phyloP scores from a whole-genome alignment of 2,888 invertebrate genomes.

The Arge pagana region DNA sequence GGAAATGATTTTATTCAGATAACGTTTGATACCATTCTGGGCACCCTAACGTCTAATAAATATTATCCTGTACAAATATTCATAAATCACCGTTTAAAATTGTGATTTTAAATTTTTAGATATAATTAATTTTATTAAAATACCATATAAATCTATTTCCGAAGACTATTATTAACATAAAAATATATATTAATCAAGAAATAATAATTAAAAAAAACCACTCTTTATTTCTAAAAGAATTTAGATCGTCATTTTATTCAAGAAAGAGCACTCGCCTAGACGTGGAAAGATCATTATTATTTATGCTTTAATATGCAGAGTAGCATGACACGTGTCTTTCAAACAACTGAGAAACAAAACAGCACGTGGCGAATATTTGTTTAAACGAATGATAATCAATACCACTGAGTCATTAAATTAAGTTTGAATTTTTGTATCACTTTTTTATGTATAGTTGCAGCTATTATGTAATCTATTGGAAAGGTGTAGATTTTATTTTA shows the following conservation, averaged over 20 bases:
- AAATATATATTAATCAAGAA: conserved; percentile 25
- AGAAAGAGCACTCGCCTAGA: conserved; percentile 11
- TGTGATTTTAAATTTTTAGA: conserved; percentile 43
- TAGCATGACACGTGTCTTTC: conserved; percentile 17
- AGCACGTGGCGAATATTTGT: conserved; percentile 12
- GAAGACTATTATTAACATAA: conserved; percentile 35
- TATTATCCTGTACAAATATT: conserved; percentile 45
- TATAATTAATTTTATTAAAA: conserved; percentile 43
- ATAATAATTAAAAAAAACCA: conserved; percentile 13
- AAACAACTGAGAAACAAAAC: not conserved
- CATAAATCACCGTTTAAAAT: conserved; percentile 42
- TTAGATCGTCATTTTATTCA: conserved; percentile 12
- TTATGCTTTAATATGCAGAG: conserved; percentile 12
- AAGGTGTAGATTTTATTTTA: conserved; percentile 31
- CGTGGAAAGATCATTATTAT: conserved; percentile 14
- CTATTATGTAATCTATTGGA: conserved; percentile 29
- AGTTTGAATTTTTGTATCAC: conserved; percentile 17
- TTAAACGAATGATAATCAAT: conserved; percentile 14
- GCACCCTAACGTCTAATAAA: conserved; percentile 35
- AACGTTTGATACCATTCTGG: conserved; percentile 44
- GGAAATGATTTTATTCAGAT: conserved; percentile 35
- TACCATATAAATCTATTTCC: conserved; percentile 39
- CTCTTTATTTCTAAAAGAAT: conserved; percentile 15
- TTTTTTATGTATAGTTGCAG: conserved; percentile 34
- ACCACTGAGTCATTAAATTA: conserved; percentile 21